Evolutionary conservation across 2,888 invertebrate genomes (phyloP).

Genomic region (Bedellia somnulentella): DNA sequence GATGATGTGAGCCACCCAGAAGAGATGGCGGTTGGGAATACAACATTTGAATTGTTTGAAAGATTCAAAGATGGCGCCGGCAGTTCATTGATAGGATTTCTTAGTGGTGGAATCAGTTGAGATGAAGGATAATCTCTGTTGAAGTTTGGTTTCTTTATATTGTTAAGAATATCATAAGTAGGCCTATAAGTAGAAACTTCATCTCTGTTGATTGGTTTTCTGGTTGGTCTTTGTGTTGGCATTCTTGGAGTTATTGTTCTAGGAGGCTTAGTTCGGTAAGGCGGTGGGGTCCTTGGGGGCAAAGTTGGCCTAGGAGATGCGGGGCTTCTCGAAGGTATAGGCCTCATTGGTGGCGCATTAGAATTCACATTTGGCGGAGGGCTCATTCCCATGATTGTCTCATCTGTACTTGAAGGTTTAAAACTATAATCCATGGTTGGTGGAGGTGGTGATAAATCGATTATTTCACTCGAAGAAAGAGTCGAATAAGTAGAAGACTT

Average conservation of each 20-base stretch:
- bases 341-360: conserved; percentile 13
- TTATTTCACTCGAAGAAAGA: conserved; percentile 39
- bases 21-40: conserved; percentile 44
- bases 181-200: conserved; percentile 45
- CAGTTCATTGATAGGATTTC: conserved; percentile 19
- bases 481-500: conserved; percentile 27
- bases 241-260: conserved; percentile 29
- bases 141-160: conserved; percentile 31
- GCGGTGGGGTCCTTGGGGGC: conserved; percentile 31
- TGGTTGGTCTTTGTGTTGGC: conserved; percentile 28
- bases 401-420: conserved; percentile 43
- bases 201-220: conserved; percentile 29
- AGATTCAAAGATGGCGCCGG: conserved; percentile 5
- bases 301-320: conserved; percentile 31
- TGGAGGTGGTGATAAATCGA: conserved; percentile 54
- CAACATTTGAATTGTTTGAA: conserved; percentile 21
- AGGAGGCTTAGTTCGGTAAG: conserved; percentile 33
- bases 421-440: conserved; percentile 42
- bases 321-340: conserved; percentile 22
- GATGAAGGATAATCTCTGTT: conserved; percentile 42
- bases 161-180: conserved; percentile 34
- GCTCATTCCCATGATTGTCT: conserved; percentile 59
- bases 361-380: conserved; percentile 48
- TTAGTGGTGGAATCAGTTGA: conserved; percentile 37
- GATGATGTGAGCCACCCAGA: conserved; percentile 51